Evolutionary conservation across 2,113 vertebrate species (phyloP).

Genomic region (Nicator chloris): DNA sequence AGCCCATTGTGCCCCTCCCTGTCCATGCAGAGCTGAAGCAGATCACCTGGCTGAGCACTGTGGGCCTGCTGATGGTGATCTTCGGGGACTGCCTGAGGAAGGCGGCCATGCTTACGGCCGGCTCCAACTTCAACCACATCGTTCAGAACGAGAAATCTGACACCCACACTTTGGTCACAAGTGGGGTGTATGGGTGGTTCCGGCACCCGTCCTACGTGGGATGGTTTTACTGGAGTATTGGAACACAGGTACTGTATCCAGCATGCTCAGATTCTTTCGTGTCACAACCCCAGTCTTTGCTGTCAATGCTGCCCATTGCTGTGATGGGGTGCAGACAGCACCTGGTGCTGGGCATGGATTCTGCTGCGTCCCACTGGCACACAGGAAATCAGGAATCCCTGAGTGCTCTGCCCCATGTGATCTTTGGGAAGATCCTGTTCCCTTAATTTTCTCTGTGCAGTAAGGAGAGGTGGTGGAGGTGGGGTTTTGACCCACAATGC

Average conservation of each 20-base stretch:
- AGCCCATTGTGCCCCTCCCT: background rate
- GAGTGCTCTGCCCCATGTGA: rapidly evolving
- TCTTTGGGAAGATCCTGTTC: background rate
- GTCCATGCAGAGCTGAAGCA: conserved; percentile 87
- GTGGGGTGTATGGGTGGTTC: conserved; percentile 89
- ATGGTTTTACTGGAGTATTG: conserved; percentile 99
- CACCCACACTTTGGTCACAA: conserved; percentile 91
- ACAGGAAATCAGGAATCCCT: background rate
- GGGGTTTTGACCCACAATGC: background rate
- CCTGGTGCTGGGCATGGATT: background rate
- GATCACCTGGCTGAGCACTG: conserved; percentile 85
- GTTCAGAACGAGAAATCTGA: conserved; percentile 97
- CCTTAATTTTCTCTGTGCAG: background rate
- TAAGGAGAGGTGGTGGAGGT: rapidly evolving
- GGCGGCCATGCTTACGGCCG: conserved; percentile 93
- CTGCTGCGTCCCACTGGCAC: background rate
- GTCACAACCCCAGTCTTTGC: background rate
- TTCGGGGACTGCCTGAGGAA: conserved; percentile 92
- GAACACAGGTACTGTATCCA: conserved; percentile 85
- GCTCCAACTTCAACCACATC: conserved; percentile 98
- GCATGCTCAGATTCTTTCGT: rapidly evolving
- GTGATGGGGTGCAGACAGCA: background rate
- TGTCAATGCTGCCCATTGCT: background rate
- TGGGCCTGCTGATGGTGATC: conserved; percentile 91
- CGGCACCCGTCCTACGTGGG: conserved; percentile 96